Conservation (phyloP, 2,888 invertebrate species). For the Myathropa florea region DNA sequence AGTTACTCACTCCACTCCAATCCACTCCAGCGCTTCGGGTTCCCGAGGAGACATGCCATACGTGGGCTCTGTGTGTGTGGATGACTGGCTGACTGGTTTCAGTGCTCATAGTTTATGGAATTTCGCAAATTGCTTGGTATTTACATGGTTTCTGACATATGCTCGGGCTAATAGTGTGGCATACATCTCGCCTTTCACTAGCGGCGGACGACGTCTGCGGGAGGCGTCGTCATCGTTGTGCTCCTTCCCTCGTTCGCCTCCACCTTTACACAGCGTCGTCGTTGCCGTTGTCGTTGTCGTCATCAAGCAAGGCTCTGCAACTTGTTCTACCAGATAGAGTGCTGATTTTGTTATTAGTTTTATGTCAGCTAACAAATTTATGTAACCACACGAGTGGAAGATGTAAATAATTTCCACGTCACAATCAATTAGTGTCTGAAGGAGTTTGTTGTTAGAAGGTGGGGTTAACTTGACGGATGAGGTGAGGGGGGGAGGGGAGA, state of each 20-base stretch:
- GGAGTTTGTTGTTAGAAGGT: slow-evolving; percentile 8
- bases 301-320: too few species aligned
- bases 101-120: slow-evolving; percentile 68
- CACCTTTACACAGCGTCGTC: neutral
- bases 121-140: slow-evolving; percentile 70
- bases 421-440: slow-evolving; percentile 64
- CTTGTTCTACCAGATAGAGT: slow-evolving; percentile 29
- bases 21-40: neutral
- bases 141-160: slow-evolving; percentile 70
- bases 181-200: slow-evolving; percentile 68
- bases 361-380: slow-evolving; percentile 68
- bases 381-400: slow-evolving; percentile 55
- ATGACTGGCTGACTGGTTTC: slow-evolving; percentile 59
- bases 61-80: slow-evolving; percentile 40
- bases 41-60: slow-evolving; percentile 13
- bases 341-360: slow-evolving; percentile 67
- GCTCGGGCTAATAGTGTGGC: slow-evolving; percentile 66
- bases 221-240: neutral
- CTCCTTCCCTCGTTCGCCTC: too few species aligned
- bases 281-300: neutral
- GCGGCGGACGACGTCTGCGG: slow-evolving; percentile 11
- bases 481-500: neutral
- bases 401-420: slow-evolving; percentile 66
- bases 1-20: neutral
- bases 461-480: slow-evolving; percentile 18